A percentile compares a stretch with the other conserved stretches of the same genome.
phyloP scores from a whole-genome alignment of 2,888 invertebrate species.

The Cheilosia soror region DNA sequence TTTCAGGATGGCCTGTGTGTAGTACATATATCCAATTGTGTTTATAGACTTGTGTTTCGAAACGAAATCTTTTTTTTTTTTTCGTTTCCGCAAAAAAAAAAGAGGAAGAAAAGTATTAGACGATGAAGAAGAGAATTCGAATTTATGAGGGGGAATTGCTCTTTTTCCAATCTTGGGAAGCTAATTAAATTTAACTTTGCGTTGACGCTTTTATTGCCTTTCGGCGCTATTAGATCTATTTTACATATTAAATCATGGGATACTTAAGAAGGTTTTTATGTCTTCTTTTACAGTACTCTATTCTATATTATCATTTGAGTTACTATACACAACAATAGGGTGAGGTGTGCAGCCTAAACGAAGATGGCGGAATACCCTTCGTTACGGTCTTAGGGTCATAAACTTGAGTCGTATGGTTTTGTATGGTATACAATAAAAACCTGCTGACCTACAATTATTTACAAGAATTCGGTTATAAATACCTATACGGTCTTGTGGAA shows the following conservation, averaged over 20 bases:
- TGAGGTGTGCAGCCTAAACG: neutral
- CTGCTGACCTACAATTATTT: slow-evolving; percentile 64
- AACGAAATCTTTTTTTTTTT: slow-evolving; percentile 22
- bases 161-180: slow-evolving; percentile 37
- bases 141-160: slow-evolving; percentile 26
- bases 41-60: neutral
- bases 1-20: slow-evolving; percentile 23
- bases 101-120: neutral
- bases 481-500: slow-evolving; percentile 15
- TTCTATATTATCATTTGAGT: slow-evolving; percentile 21
- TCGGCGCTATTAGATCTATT: slow-evolving; percentile 53
- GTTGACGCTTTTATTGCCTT: slow-evolving; percentile 59
- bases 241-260: slow-evolving; percentile 50
- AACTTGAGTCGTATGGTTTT: slow-evolving; percentile 33
- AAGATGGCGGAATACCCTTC: neutral
- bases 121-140: slow-evolving; percentile 5
- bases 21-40: neutral
- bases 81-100: slow-evolving; percentile 32
- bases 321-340: neutral
- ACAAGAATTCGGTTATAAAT: slow-evolving; percentile 33
- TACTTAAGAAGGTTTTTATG: slow-evolving; percentile 28
- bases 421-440: slow-evolving; percentile 20
- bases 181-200: slow-evolving; percentile 43
- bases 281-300: slow-evolving; percentile 23
- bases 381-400: slow-evolving; percentile 62